These are phyloP conservation scores for Nerophis lumbriciformis DNA, from an alignment of 2,113 vertebrate genomes.

Conservation along the genomic window DNA sequence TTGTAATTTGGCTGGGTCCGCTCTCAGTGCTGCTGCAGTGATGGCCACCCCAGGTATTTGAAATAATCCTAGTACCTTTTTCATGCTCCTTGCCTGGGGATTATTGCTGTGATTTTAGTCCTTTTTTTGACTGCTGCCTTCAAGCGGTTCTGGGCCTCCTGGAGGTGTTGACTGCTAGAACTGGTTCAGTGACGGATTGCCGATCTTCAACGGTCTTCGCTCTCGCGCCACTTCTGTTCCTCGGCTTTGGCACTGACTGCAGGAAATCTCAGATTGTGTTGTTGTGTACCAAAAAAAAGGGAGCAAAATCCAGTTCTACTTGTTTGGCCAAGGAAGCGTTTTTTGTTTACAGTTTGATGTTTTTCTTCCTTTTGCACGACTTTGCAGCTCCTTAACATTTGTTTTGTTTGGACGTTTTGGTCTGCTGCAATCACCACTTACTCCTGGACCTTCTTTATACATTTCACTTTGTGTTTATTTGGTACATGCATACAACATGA, in stretches of 20 bases:
- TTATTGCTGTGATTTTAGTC: slow-evolving; percentile 17
- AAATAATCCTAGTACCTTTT: too few species aligned
- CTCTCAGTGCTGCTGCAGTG: too few species aligned
- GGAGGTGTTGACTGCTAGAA: slow-evolving; percentile 27
- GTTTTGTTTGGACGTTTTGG: too few species aligned
- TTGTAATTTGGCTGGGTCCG: too few species aligned
- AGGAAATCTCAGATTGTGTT: slow-evolving; percentile 56
- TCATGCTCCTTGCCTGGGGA: neutral
- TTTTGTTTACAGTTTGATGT: slow-evolving; percentile 39
- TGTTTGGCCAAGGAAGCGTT: slow-evolving; percentile 33
- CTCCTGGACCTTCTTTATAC: too few species aligned
- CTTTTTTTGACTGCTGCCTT: slow-evolving; percentile 9
- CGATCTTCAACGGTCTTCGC: slow-evolving; percentile 52
- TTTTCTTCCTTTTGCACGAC: slow-evolving; percentile 27
- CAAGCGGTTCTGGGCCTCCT: slow-evolving; percentile 14
- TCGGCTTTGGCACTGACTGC: slow-evolving; percentile 46
- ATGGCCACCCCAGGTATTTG: too few species aligned
- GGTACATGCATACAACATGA: too few species aligned
- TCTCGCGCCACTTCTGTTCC: slow-evolving; percentile 42
- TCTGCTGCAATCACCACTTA: too few species aligned
- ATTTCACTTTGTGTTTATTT: too few species aligned
- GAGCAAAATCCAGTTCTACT: slow-evolving; percentile 31
- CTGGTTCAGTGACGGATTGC: slow-evolving; percentile 56
- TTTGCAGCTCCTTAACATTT: slow-evolving; percentile 1
- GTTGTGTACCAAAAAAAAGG: slow-evolving; percentile 14